Evolutionary conservation across 2,797 vertebrate species (phyloP), one percentile per base, ranked within the genome.

Genomic region (Intellagama lesueurii): DNA sequence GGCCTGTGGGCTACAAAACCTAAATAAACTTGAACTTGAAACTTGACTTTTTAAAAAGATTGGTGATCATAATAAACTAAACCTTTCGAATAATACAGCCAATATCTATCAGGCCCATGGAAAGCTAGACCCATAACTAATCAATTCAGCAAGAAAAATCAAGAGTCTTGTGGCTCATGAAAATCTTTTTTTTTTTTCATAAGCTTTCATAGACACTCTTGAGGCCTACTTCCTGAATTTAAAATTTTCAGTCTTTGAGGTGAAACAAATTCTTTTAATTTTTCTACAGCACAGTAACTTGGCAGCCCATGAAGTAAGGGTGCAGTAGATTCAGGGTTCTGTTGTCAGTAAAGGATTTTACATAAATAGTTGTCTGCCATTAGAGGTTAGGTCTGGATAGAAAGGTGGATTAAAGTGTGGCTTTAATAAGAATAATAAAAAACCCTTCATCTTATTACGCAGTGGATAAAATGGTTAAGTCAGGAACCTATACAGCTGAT

Each of bases 51-150:
- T n/a, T 49, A n/a, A 17, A 70, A 52, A 69, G 44, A 3, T 12
- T 14, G 40, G 35, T 1, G 0, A 0, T 17, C n/a, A 12, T 6
- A 22, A 95, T 96, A 96, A 81, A 96, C 94, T 30, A 88, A 89
- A n/a, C 95, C 94, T 94, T 95, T 97, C 77, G 95, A 95, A 92
- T 95, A 96, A 93, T 72, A 3, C 96, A 96, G 94, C 81, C 95
- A 70, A 87, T 94, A 95, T 7, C 84, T 47, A 17, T 91, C 92
- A 81, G 91, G 90, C 90, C 95, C 92, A 69, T 92, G 96, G 82
- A 95, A 85, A 19, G 84, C 87, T 7, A 95, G 92, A 90, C 96
- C 96, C 68, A 95, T 12, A 35, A 94, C 92, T 9, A 72, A 30
- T 72, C 30, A 30, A 72, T 72, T 72, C 30, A 14, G 69, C 9